Evolutionary conservation across 2,888 invertebrate genomes (phyloP).

Genomic region (Junonia oenone): DNA sequence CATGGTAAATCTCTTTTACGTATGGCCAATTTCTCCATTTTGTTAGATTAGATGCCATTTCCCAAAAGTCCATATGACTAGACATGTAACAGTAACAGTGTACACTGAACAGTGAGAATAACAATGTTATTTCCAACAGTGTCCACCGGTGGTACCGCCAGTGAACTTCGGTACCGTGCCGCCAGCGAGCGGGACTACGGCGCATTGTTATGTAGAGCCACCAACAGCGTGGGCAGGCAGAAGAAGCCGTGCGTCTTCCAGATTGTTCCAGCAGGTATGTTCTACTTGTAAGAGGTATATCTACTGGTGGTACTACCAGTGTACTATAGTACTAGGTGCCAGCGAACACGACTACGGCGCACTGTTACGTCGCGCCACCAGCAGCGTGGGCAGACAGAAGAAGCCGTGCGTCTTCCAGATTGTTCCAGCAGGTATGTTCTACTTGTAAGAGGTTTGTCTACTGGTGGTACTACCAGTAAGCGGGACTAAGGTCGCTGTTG

Average conservation of each 20-base stretch:
- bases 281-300: slow-evolving; percentile 29
- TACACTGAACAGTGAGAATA: too few species aligned
- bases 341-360: slow-evolving; percentile 93
- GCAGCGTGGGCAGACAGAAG: slow-evolving; percentile 88
- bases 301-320: slow-evolving; percentile 80
- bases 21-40: too few species aligned
- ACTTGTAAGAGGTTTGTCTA: slow-evolving; percentile 36
- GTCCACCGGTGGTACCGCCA: slow-evolving; percentile 77
- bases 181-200: slow-evolving; percentile 93
- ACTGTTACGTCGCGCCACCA: slow-evolving; percentile 89
- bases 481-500: slow-evolving; percentile 91
- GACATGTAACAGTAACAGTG: too few species aligned
- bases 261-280: slow-evolving; percentile 89
- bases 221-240: slow-evolving; percentile 90
- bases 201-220: slow-evolving; percentile 89
- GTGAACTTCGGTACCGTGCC: slow-evolving; percentile 90
- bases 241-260: slow-evolving; percentile 91
- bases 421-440: slow-evolving; percentile 87
- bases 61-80: too few species aligned
- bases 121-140: too few species aligned
- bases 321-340: slow-evolving; percentile 90
- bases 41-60: too few species aligned
- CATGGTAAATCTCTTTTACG: too few species aligned
- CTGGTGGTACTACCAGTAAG: slow-evolving; percentile 83
- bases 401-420: slow-evolving; percentile 93